These are phyloP conservation scores for Tetragonisca angustula DNA, from an alignment of 2,888 invertebrate genomes.

Conservation along the genomic window DNA sequence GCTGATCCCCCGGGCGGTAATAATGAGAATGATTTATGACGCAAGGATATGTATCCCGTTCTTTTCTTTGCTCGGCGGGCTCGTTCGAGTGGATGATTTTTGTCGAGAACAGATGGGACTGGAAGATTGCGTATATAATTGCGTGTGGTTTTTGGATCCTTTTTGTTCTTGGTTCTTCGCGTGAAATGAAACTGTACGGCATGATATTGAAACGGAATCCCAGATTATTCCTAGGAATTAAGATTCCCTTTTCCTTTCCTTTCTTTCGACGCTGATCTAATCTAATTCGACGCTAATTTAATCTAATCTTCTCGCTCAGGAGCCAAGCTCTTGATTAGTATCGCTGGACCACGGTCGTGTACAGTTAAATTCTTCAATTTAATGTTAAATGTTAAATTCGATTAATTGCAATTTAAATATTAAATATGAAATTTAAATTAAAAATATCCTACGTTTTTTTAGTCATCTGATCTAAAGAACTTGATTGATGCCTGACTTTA, in stretches of 20 bases:
- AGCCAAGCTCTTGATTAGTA: too few relatives aligned
- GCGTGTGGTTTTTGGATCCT: not conserved
- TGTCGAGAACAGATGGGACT: not conserved
- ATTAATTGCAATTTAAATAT: too few relatives aligned
- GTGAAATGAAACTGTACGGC: not conserved
- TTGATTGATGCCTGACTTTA: too few relatives aligned
- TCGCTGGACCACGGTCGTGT: too few relatives aligned
- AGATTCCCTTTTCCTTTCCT: too few relatives aligned
- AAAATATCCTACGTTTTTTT: too few relatives aligned
- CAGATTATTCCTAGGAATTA: not conserved
- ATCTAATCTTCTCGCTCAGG: not conserved
- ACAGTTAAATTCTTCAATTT: too few relatives aligned
- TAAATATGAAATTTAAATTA: too few relatives aligned
- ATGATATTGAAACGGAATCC: not conserved
- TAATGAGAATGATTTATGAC: conserved; percentile 20
- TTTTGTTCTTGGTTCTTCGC: not conserved
- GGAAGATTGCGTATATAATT: not conserved
- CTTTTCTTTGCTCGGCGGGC: not conserved
- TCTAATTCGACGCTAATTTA: too few relatives aligned
- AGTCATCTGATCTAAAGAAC: too few relatives aligned
- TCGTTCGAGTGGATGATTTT: not conserved
- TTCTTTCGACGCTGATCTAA: not conserved
- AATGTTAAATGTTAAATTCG: too few relatives aligned
- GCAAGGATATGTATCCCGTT: not conserved
- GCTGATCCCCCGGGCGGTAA: conserved; percentile 10